Base-by-base conservation (phyloP, 1,140 invertebrate species). In the Luehdorfia chinensis region DNA sequence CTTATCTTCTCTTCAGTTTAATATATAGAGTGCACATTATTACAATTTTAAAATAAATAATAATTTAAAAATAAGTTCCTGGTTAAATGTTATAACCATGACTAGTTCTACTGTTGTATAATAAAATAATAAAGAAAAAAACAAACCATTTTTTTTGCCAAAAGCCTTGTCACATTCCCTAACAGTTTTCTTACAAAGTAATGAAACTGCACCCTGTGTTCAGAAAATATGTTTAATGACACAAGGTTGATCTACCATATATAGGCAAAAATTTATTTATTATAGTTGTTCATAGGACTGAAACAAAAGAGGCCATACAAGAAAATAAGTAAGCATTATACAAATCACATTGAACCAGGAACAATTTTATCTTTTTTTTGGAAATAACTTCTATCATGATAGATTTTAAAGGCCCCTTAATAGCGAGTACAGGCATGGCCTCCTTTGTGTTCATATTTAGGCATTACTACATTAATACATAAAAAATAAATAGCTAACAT, bases 141-240 rank as follows among this genome's bases (percentile, higher is more conserved):
- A 78, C 75, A 55, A 80, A 77, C 67, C 70, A 71, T 75, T 70
- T 72, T 75, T 75, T 63, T 62, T 66, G 48, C 64, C 63, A 58
- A 64, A 23, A 46, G 56, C 46, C 32, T 69, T 75, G 39, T 75
- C 71, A 71, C 68, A 73, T 66, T 68, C 50, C 28, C 71, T 49
- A 50, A 57, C 34, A 50, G 69, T 56, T 72, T 51, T 75, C 58
- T 68, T 59, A 75, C 74, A 79, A 52, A 74, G 16, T 52, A 51
- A 23, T 47, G 45, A 48, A 44, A 72, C 57, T 30, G 66, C 57
- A 63, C 46, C 62, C 79, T 80, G 76, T 45, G 57, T 76, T 59
- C 48, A 69, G 52, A 73, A 73, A 61, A 66, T 59, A 47, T 32
- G 18, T 31, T 31, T 16, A 50, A 48, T 46, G 13, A 53, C 12